Conservation (phyloP, 2,113 vertebrate species). For the Anarhynchus alexandrinus region DNA sequence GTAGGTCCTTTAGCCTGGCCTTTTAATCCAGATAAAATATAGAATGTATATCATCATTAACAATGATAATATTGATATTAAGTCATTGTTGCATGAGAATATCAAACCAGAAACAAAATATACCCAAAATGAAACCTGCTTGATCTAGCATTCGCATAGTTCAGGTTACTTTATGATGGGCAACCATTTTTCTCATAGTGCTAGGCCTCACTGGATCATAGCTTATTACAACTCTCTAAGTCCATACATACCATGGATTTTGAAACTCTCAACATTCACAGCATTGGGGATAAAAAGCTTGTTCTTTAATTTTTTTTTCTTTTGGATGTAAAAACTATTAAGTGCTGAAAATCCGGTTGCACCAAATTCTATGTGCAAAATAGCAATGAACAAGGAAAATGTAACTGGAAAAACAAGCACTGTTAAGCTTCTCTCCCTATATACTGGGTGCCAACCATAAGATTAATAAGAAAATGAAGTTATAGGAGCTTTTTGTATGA, state of each 20-base stretch:
- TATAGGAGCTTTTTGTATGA: neutral
- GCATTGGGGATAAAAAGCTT: neutral
- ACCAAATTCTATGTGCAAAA: neutral
- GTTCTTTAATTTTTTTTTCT: neutral
- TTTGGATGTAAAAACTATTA: neutral
- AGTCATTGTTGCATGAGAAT: neutral
- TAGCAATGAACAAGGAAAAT: neutral
- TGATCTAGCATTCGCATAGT: neutral
- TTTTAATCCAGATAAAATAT: neutral
- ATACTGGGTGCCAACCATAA: neutral
- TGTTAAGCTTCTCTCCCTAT: neutral
- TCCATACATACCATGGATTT: neutral
- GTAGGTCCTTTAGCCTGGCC: neutral
- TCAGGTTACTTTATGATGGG: neutral
- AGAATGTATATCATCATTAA: neutral
- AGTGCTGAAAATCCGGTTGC: neutral
- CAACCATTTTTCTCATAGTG: neutral
- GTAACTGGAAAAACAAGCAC: neutral
- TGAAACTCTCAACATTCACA: neutral
- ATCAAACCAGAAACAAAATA: neutral
- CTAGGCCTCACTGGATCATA: neutral
- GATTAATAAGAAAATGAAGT: neutral
- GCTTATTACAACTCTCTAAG: neutral
- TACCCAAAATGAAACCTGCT: neutral
- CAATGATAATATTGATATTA: neutral